Conservation (phyloP, 2,797 vertebrate genomes). For the Aulostomus chinensis region DNA sequence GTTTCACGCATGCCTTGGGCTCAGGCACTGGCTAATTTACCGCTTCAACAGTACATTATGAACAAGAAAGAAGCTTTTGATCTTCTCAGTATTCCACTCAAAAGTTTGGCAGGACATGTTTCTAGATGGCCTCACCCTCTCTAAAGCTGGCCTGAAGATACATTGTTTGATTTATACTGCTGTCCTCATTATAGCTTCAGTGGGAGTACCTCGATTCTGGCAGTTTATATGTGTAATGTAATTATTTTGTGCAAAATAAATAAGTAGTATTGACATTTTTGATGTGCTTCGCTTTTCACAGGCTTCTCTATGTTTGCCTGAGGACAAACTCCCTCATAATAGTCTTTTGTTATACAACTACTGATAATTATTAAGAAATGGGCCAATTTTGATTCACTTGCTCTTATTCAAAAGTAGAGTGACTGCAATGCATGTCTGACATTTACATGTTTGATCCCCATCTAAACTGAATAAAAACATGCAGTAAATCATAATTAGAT, state of each 20-base stretch:
- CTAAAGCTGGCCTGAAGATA: slow-evolving; percentile 51
- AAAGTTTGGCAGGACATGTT: slow-evolving; percentile 72
- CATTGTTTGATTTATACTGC: slow-evolving; percentile 51
- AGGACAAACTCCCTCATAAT: slow-evolving; percentile 8
- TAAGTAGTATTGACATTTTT: slow-evolving; percentile 38
- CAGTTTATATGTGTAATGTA: slow-evolving; percentile 27
- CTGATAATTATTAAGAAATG: slow-evolving; percentile 17
- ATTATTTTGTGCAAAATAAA: slow-evolving; percentile 43
- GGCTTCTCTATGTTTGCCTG: slow-evolving; percentile 11
- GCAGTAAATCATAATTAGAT: too few species aligned
- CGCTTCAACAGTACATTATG: slow-evolving; percentile 74
- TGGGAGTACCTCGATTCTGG: slow-evolving; percentile 30
- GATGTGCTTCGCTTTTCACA: slow-evolving; percentile 16
- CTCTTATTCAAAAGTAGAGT: slow-evolving; percentile 4
- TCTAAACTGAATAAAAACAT: too few species aligned
- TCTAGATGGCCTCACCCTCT: slow-evolving; percentile 64
- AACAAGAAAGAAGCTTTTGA: slow-evolving; percentile 75
- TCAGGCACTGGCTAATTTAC: slow-evolving; percentile 78
- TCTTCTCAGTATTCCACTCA: slow-evolving; percentile 66
- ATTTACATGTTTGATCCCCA: too few species aligned
- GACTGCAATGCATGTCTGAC: slow-evolving; percentile 11
- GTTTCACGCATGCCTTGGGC: slow-evolving; percentile 82
- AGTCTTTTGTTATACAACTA: slow-evolving; percentile 5
- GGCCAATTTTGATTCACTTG: neutral
- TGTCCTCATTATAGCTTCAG: slow-evolving; percentile 52